Evolutionary conservation across 1,140 invertebrate genomes (phyloP).

Genomic region (Polyergus mexicanus): DNA sequence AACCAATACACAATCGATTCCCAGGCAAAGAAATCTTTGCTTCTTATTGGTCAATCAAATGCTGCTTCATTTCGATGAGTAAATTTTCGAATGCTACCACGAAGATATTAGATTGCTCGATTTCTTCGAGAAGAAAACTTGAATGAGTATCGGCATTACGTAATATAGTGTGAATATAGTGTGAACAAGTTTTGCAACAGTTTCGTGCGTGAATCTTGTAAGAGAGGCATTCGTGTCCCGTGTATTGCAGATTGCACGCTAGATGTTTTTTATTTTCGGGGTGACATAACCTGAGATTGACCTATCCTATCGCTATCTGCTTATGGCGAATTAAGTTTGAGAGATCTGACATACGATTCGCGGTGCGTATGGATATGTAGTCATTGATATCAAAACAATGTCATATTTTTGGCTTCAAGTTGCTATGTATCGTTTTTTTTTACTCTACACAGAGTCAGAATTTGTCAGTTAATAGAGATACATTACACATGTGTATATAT

Average conservation of each 20-base stretch:
- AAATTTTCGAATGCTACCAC: not conserved
- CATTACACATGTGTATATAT: not conserved
- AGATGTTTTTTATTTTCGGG: not conserved
- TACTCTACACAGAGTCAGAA: not conserved
- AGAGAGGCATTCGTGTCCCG: too few relatives aligned
- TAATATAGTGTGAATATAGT: slow-evolving; percentile 9
- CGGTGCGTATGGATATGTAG: not conserved
- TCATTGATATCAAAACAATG: not conserved
- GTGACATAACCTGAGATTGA: slow-evolving; percentile 1
- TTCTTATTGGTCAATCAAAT: too few relatives aligned
- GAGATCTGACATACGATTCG: not conserved
- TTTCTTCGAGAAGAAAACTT: not conserved
- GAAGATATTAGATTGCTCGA: not conserved
- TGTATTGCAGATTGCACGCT: not conserved
- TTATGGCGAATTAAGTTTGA: slow-evolving; percentile 22
- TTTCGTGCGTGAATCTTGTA: too few relatives aligned
- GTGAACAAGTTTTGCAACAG: too few relatives aligned
- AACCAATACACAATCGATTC: too few relatives aligned
- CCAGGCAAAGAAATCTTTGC: too few relatives aligned
- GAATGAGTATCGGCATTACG: not conserved
- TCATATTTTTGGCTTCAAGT: not conserved
- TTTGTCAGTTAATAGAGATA: not conserved
- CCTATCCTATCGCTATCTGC: not conserved
- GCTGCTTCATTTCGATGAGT: too few relatives aligned
- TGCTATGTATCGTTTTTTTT: not conserved